Conservation (phyloP, 2,797 vertebrate species). For the Anguilla obscura region DNA sequence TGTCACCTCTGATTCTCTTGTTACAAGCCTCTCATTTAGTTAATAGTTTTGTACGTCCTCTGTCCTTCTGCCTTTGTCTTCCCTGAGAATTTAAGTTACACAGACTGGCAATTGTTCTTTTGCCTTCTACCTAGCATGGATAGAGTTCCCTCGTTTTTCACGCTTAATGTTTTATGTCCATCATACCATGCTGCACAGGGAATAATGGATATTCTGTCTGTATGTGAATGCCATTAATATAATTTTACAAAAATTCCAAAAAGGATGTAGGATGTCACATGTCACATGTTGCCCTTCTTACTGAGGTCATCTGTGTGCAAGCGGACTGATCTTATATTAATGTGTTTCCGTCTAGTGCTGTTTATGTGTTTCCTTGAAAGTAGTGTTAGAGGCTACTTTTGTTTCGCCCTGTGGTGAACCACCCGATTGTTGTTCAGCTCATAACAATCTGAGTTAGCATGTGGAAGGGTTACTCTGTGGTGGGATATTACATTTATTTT, state of each 20-base stretch:
- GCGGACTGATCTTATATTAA: not conserved
- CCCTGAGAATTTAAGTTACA: not conserved
- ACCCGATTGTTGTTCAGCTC: not conserved
- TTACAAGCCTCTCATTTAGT: not conserved
- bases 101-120: not conserved
- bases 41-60: not conserved
- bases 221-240: not conserved
- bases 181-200: not conserved
- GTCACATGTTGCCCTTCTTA: not conserved
- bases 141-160: not conserved
- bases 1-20: not conserved
- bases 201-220: not conserved
- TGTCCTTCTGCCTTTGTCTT: not conserved
- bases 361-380: not conserved
- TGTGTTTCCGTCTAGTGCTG: no score
- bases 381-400: not conserved
- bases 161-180: not conserved
- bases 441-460: not conserved
- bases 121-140: not conserved
- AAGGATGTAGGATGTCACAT: not conserved
- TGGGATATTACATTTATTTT: not conserved
- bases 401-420: not conserved
- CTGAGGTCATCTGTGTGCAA: not conserved
- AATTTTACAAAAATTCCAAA: not conserved
- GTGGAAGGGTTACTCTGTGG: not conserved